phyloP scores from a whole-genome alignment of 1,140 invertebrate genomes.

The Drosophila baimaii region DNA sequence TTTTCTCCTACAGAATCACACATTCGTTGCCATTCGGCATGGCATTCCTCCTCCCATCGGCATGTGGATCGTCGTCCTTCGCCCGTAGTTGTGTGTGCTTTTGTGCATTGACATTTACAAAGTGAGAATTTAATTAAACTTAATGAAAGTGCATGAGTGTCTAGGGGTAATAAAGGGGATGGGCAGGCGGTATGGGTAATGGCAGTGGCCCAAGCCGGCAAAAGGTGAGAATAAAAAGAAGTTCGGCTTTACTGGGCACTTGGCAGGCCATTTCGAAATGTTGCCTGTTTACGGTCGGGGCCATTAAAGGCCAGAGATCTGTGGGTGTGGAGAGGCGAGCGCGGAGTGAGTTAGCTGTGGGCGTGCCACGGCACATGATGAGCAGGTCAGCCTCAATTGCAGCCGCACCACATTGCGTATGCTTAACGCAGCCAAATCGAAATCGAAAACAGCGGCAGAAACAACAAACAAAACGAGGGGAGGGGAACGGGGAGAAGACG shows the following conservation, averaged over 20 bases:
- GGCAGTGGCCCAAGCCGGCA: conserved; percentile 21
- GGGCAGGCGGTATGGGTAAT: conserved; percentile 4
- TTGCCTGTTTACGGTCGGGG: conserved; percentile 53
- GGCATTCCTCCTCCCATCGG: background rate
- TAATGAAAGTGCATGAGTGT: conserved; percentile 78
- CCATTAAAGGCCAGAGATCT: conserved; percentile 41
- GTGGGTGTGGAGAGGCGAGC: no score
- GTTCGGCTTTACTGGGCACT: conserved; percentile 52
- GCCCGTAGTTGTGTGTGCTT: conserved; percentile 44
- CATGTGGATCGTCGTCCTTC: conserved; percentile 59
- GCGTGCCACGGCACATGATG: conserved; percentile 31
- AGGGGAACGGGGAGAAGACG: background rate
- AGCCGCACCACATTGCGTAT: conserved; percentile 67
- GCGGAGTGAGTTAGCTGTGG: conserved; percentile 1
- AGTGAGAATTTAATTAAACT: conserved; percentile 82
- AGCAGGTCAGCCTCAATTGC: conserved; percentile 42
- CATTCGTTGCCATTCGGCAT: background rate
- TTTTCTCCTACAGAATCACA: background rate
- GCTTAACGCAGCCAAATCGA: conserved; percentile 68
- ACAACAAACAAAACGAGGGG: conserved; percentile 12
- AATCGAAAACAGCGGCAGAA: conserved; percentile 37
- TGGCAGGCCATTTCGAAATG: conserved; percentile 52
- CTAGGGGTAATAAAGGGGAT: conserved; percentile 24
- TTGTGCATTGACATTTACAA: conserved; percentile 78
- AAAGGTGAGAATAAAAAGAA: conserved; percentile 41